Base-by-base conservation (phyloP, 2,113 vertebrate species). In the Myiozetetes cayanensis region DNA sequence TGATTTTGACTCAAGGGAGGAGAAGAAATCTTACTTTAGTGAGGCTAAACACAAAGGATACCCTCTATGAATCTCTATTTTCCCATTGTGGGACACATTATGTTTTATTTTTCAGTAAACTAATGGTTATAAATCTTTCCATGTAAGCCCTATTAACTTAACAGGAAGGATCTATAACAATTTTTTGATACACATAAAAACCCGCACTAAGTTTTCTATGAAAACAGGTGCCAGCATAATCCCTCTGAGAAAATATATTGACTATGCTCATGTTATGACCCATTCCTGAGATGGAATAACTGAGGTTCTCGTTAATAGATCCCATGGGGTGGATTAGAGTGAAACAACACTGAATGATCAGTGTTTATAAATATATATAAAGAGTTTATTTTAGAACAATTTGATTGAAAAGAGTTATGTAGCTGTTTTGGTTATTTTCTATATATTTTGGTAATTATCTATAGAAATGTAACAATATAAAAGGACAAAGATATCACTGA, bases 1-100 rank as follows among this genome's bases (percentile, higher is more conserved):
- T 31, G 22, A 53, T 67, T 83, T 5, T 49, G 24, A 31, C 2
- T 44, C 0, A 2, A 43, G 3, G 4, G 8, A 14, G 4, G 7
- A 6, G 3, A 0, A 4, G 6, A 30, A 18, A 61, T n/a, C 9
- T 79, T 65, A 17, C 4, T 73, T 72, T 18, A 39, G 10, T 13
- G 3, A 3, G 8, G 8, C 14, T 66, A 47, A 68, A 58, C 5
- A 68, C 3, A 71, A 71, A 56, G 10, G 4, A 30, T 61, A 14
- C 8, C 35, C 3, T 74, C 15, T 39, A 3, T 68, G 9, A 4
- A 87, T 67, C 6, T 85, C 47, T 62, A 0, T 31, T 73, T 12
- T 56, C 7, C 24, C 31, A 59, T 1, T n/a, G 7, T 37, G 14
- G 23, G 13, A 79, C 10, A 7, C 30, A 44, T 12, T 35, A 14